Evolutionary conservation across 2,888 invertebrate species (phyloP).

Genomic region (Calameuta pallipes): DNA sequence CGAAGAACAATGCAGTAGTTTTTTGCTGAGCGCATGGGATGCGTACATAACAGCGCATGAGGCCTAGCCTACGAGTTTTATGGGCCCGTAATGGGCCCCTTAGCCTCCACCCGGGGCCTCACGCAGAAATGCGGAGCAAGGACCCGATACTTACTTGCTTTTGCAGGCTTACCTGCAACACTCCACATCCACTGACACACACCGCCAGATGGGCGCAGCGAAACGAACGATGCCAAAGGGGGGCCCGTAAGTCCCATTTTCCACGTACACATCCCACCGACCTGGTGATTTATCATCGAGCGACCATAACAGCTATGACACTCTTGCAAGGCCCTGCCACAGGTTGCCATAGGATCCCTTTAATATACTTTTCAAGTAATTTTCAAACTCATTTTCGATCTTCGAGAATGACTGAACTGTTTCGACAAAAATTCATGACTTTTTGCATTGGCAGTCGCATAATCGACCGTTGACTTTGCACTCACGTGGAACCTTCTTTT

Average conservation of each 20-base stretch:
- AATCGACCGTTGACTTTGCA: not conserved
- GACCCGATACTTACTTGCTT: constrained; percentile 28
- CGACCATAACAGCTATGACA: not conserved
- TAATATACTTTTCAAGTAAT: not conserved
- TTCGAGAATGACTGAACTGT: not conserved
- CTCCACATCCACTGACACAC: not conserved
- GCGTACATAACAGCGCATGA: constrained; percentile 46
- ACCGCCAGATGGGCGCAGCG: not conserved
- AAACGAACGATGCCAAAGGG: not conserved
- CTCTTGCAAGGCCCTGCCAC: not conserved
- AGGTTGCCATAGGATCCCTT: not conserved
- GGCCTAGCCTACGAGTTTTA: constrained; percentile 53
- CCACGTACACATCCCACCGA: not conserved
- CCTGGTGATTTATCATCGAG: not conserved
- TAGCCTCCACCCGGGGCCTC: constrained; percentile 39
- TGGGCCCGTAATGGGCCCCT: constrained; percentile 56
- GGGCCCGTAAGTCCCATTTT: not conserved
- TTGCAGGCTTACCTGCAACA: not conserved
- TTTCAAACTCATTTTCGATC: not conserved
- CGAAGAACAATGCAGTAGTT: not conserved
- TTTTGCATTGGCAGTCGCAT: not conserved
- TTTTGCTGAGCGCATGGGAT: constrained; percentile 22
- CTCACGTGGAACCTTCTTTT: not conserved
- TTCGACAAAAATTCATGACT: not conserved
- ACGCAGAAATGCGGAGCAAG: constrained; percentile 43